Base-by-base conservation (phyloP, 2,797 vertebrate genomes). In the Muscicapa comitata region DNA sequence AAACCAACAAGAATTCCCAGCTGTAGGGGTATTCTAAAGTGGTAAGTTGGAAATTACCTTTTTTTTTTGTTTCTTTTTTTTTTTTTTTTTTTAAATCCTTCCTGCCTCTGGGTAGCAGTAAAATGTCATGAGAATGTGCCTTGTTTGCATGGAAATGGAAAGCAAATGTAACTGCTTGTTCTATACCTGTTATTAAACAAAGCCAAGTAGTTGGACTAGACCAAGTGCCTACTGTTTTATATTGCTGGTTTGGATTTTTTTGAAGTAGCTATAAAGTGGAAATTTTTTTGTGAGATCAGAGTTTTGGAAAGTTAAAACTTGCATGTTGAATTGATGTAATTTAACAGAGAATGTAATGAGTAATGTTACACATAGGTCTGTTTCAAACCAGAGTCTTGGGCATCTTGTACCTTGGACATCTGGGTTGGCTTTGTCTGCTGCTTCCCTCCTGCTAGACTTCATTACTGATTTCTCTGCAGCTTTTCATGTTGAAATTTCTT, bases 401-500 rank as follows among this genome's bases (percentile, higher is more conserved):
- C 35, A 21, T 68, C 53, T 50, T 66, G 29, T 45, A 24, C 38
- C 2, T 58, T 57, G 78, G 31, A 28, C 47, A 23, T 70, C 33
- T 75, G 43, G 28, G 15, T n/a, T 90, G 70, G 42, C 55, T 85
- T 79, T 93, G 26, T 57, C n/a, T 82, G 62, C 48, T 45, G 9
- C 66, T 91, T 92, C 31, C 6, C 57, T 84, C 45, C 73, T 93
- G 48, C 54, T 75, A 21, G 67, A 70, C 45, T 35, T 75, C 47
- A 28, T 63, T 79, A 58, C n/a, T 61, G 42, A 68, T 68, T 68
- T 86, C 33, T 61, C 33, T 86, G 17, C n/a, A 50, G 40, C 67
- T 93, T 95, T 87, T 86, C 38, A 66, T 83, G 43, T n/a, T 89
- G 77, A 43, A 62, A 28, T 28, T 67, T 48, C 59, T 85, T 91